These are phyloP conservation scores for Tetrapedia diversipes DNA, from an alignment of 2,888 invertebrate genomes.

Conservation along the genomic window DNA sequence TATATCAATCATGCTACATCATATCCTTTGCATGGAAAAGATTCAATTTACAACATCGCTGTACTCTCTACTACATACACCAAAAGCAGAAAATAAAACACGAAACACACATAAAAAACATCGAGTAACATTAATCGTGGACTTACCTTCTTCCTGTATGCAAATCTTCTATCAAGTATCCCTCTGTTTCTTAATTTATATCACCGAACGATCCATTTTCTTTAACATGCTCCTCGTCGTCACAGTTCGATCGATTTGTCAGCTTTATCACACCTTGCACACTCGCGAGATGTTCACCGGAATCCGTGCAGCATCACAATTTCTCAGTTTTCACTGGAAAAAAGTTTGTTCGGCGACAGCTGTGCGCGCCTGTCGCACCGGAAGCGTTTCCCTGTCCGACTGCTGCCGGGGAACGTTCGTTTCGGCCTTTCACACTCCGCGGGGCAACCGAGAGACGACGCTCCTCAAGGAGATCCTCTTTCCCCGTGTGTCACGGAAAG, in stretches of 20 bases:
- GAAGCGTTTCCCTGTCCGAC: conserved; percentile 49
- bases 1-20: too few relatives aligned
- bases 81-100: too few relatives aligned
- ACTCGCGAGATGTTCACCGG: conserved; percentile 1
- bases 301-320: conserved; percentile 21
- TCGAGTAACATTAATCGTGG: too few relatives aligned
- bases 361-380: conserved; percentile 56
- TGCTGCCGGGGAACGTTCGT: conserved; percentile 42
- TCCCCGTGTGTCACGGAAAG: conserved; percentile 56
- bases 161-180: neutral
- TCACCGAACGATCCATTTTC: neutral
- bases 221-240: neutral
- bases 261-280: neutral
- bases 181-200: neutral
- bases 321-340: conserved; percentile 4
- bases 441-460: conserved; percentile 44
- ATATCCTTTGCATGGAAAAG: too few relatives aligned
- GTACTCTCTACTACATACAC: too few relatives aligned
- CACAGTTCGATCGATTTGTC: neutral
- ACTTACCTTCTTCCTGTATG: neutral
- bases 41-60: too few relatives aligned
- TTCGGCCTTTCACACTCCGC: conserved; percentile 55
- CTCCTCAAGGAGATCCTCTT: conserved; percentile 56
- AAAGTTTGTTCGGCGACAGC: conserved; percentile 43
- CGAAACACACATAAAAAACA: too few relatives aligned